A percentile compares a stretch with the other conserved stretches of the same genome.
phyloP scores from a whole-genome alignment of 2,113 vertebrate species.

The Labeo catla region DNA sequence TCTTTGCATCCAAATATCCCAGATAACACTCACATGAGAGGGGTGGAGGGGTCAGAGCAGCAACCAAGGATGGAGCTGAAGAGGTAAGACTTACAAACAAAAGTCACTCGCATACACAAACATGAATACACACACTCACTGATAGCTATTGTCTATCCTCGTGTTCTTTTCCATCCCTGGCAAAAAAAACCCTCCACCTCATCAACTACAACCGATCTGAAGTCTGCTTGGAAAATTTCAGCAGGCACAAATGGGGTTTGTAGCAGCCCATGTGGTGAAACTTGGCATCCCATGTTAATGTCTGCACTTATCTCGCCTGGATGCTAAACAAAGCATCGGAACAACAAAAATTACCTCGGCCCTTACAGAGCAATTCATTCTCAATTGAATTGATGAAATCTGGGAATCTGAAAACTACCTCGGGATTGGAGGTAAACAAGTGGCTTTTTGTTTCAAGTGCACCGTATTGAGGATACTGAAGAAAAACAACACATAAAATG shows the following conservation, averaged over 20 bases:
- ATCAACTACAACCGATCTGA: slow-evolving; percentile 65
- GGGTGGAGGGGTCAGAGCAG: slow-evolving; percentile 76
- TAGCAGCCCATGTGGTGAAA: slow-evolving; percentile 77
- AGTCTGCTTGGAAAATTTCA: slow-evolving; percentile 76
- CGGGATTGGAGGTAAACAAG: slow-evolving; percentile 17
- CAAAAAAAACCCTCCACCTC: slow-evolving; percentile 70
- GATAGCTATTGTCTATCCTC: slow-evolving; percentile 58
- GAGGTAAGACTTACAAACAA: slow-evolving; percentile 60
- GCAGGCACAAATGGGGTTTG: slow-evolving; percentile 81
- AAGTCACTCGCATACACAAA: slow-evolving; percentile 12
- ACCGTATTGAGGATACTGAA: slow-evolving; percentile 60
- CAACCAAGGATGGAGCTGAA: slow-evolving; percentile 76
- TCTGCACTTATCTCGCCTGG: slow-evolving; percentile 20
- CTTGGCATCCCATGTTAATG: slow-evolving; percentile 63
- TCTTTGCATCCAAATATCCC: slow-evolving; percentile 79
- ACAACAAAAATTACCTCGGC: slow-evolving; percentile 25
- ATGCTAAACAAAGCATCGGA: slow-evolving; percentile 35
- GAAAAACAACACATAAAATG: neutral
- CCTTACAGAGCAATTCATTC: slow-evolving; percentile 18
- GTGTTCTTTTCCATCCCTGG: slow-evolving; percentile 75
- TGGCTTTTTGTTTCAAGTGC: slow-evolving; percentile 38
- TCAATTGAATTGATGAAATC: neutral
- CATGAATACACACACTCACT: slow-evolving; percentile 15
- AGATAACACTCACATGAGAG: slow-evolving; percentile 72
- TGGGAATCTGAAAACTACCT: neutral